A percentile compares a stretch with the other conserved stretches of the same genome.
These are phyloP conservation scores for Musca vetustissima DNA, from an alignment of 1,140 invertebrate genomes.

Conservation along the genomic window DNA sequence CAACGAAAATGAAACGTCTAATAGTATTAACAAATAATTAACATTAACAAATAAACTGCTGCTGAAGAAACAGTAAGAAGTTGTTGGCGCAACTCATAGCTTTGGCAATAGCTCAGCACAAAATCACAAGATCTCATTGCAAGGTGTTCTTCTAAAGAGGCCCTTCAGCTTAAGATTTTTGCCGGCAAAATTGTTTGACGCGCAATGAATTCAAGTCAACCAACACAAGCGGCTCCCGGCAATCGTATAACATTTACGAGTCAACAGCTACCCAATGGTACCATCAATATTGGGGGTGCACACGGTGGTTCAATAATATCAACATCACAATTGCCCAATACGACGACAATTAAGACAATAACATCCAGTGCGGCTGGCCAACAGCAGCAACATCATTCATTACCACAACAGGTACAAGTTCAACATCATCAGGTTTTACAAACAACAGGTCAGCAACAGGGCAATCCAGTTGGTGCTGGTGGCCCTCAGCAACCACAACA, in stretches of 20 bases:
- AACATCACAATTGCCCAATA: conserved; percentile 50
- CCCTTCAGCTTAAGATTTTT: neutral
- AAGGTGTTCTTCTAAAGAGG: too few relatives aligned
- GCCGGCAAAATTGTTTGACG: neutral
- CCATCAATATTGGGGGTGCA: conserved; percentile 52
- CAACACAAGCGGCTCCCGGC: conserved; percentile 35
- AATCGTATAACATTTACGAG: conserved; percentile 59
- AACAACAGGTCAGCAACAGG: conserved; percentile 26
- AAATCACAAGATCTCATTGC: too few relatives aligned
- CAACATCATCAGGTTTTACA: conserved; percentile 33
- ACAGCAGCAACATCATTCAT: conserved; percentile 33
- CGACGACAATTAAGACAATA: conserved; percentile 59
- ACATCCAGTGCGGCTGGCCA: conserved; percentile 39
- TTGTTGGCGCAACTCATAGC: too few relatives aligned
- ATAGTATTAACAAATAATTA: too few relatives aligned
- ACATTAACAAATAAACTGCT: too few relatives aligned
- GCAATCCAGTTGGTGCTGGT: conserved; percentile 24
- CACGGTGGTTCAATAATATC: conserved; percentile 47
- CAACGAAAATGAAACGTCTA: too few relatives aligned
- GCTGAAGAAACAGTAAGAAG: too few relatives aligned
- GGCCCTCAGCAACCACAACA: conserved; percentile 40
- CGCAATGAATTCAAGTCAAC: conserved; percentile 50
- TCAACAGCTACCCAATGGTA: conserved; percentile 64
- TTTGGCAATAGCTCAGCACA: too few relatives aligned
- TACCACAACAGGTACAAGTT: conserved; percentile 37